These are phyloP conservation scores for Procavia capensis DNA, from an alignment of 2,113 vertebrate genomes.

Conservation along the genomic window DNA sequence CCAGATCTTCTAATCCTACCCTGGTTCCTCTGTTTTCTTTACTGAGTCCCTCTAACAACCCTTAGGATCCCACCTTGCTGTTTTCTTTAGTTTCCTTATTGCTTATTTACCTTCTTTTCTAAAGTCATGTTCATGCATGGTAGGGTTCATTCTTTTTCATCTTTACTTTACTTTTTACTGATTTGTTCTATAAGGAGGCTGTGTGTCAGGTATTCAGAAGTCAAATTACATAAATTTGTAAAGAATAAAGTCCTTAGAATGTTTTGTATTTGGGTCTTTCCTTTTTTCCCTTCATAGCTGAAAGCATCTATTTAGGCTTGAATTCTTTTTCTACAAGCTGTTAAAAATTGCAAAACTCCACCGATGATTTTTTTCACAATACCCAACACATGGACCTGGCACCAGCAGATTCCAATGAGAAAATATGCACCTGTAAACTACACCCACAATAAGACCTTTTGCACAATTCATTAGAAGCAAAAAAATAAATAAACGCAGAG, in stretches of 20 bases:
- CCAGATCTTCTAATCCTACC: not conserved
- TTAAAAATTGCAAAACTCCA: not conserved
- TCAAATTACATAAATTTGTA: not conserved
- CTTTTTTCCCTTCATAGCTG: not conserved
- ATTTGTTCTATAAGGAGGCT: not conserved
- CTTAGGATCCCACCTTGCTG: not conserved
- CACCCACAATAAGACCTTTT: not conserved
- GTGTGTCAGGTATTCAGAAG: not conserved
- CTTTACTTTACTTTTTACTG: not conserved
- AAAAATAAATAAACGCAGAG: not conserved
- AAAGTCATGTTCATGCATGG: not conserved
- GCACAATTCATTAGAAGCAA: not conserved
- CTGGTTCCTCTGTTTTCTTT: not conserved
- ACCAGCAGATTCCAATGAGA: not conserved
- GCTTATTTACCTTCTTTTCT: not conserved
- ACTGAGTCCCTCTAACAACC: not conserved
- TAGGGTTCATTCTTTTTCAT: not conserved
- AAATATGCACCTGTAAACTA: not conserved
- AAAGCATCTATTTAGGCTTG: conserved; percentile 12
- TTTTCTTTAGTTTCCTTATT: not conserved
- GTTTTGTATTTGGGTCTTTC: not conserved
- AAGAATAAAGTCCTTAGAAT: conserved; percentile 4
- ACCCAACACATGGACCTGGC: not conserved
- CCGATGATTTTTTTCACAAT: not conserved
- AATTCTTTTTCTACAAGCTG: conserved; percentile 38